phyloP scores from a whole-genome alignment of 2,113 vertebrate species.

The Callithrix jacchus region DNA sequence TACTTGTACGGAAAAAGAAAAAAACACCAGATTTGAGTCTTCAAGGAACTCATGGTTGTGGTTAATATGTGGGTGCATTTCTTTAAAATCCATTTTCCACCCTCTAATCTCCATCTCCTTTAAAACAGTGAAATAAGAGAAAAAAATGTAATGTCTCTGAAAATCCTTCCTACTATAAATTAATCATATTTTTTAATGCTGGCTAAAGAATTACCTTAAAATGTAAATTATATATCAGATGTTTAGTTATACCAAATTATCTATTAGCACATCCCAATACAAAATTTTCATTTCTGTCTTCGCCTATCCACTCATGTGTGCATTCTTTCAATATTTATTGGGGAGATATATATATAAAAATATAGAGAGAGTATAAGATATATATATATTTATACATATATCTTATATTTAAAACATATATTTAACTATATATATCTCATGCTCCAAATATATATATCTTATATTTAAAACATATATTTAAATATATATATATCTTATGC shows the following conservation, averaged over 20 bases:
- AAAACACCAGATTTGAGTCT: background rate
- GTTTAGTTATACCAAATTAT: background rate
- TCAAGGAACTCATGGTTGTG: background rate
- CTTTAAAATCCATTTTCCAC: background rate
- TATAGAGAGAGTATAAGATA: too few species aligned
- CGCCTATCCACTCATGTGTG: background rate
- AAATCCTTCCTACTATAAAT: background rate
- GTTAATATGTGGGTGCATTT: background rate
- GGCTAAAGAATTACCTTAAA: background rate
- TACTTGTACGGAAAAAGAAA: conserved; percentile 13
- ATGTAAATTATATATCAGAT: background rate
- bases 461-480: too few species aligned
- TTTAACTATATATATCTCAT: background rate
- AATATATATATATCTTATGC: background rate
- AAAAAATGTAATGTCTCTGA: background rate
- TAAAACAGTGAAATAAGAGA: background rate
- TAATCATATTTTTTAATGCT: background rate
- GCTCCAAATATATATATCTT: background rate
- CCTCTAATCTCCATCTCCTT: background rate
- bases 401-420: background rate
- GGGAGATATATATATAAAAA: too few species aligned
- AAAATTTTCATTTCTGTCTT: background rate
- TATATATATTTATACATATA: too few species aligned
- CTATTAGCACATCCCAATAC: background rate
- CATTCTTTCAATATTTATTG: background rate